Evolutionary conservation across 2,113 vertebrate species (phyloP), one percentile per base, ranked within the genome.

Genomic region (Alaudala cheleensis): DNA sequence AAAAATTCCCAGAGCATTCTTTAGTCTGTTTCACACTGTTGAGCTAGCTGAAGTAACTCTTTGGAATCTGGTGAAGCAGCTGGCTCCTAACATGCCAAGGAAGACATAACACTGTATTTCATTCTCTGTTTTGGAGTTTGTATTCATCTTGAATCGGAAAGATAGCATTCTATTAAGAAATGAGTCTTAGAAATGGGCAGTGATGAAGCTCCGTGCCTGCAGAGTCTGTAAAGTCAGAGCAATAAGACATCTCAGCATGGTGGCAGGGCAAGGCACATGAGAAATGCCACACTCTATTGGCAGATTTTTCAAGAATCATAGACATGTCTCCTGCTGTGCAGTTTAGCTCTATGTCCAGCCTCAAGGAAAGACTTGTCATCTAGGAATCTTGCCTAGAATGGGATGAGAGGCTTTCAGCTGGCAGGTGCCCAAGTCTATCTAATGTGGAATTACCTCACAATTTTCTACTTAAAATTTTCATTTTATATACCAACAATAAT

Each of bases 151-250:
- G 34, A 65, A 23, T 56, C 51, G 34, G 11, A 5, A 86, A 79
- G 17, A 22, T 15, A 53, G 21, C 3, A 6, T 79, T 50, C 12
- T 19, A 25, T 44, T 40, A 45, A 53, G 45, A 76, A 92, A 37
- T 23, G 3, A 6, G 8, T 25, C 44, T 65, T 45, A 51, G 34
- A 73, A 70, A 69, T 2, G 2, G 16, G 11, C 42, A 71, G 42
- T 31, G 12, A 39, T 42, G 0, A 0, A 66, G 37, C 4, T 69
- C 39, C 40, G 14, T 73, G 25, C 13, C 19, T 57, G 14, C 15
- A 47, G 25, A 54, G 7, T 9, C 11, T 25, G 7, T 26, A 33
- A 69, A n/a, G 20, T 19, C 33, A 56, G 25, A 65, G 37, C 25
- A 45, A 12, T 6, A 66, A 11, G 7, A 37, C 47, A 23, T 34